Base-by-base conservation (phyloP, 2,888 invertebrate genomes). In the Hanleya hanleyi region DNA sequence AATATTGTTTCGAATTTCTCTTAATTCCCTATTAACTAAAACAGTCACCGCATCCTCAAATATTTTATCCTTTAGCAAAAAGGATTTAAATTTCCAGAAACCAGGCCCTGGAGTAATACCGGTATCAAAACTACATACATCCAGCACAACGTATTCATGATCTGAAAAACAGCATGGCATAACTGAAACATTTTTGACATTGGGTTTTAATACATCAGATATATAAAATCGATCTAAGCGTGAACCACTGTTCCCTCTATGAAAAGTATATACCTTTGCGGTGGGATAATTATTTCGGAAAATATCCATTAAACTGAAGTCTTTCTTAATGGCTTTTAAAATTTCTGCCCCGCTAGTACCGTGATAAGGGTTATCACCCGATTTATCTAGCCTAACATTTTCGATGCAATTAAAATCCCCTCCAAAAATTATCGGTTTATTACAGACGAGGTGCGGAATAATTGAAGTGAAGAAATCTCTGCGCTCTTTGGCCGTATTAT, bases 371-470 rank as follows among this genome's bases (percentile, higher is more conserved):
- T 68, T 67, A 18, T 73, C 74, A 33, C 77, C 74, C 18, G 73
- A n/a, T 66, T 73, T 73, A 37, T 76, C 71, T 0, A 73, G 26
- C 1, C 32, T 22, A 15, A 72, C 33, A 61, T 73, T 71, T 26
- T 62, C 65, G 38, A 76, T 67, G 57, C 64, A 76, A 62, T 76
- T 76, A 64, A 71, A 76, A 66, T 76, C 76, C 15, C 76, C 76
- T 49, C 15, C 50, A 26, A 77, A 33, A 37, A 72, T 66, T 2
- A 77, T 18, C 36, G 65, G 29, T 12, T 57, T 35, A 33, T 67
- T 62, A 15, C 68, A 68, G 12, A 65, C 65, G 29, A 74, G 67
- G 41, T 74, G 36, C 26, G 33, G 49, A n/a, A 15, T 26, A 0
- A 76, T 7, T 18, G 33, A 18, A n/a, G 50, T 33, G 66, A 76